A percentile compares a stretch with the other conserved stretches of the same genome.
Conservation (phyloP, 2,888 invertebrate species). For the Hyles lineata region DNA sequence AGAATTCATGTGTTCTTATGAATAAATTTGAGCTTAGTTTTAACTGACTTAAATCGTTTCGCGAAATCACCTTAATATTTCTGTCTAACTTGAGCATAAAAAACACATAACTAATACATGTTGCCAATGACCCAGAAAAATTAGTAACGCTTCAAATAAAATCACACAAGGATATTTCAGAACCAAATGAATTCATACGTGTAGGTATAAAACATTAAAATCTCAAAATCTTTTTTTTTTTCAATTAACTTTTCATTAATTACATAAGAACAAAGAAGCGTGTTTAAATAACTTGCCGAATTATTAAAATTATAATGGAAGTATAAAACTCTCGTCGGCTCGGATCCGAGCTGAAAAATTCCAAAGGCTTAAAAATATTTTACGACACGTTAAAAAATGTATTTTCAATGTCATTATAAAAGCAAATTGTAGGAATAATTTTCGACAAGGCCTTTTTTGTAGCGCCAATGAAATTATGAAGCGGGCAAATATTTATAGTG, state of each 20-base stretch:
- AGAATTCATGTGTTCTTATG: too few species aligned
- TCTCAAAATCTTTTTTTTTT: background rate
- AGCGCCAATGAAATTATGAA: background rate
- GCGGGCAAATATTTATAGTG: background rate
- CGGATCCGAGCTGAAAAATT: background rate
- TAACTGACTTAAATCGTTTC: too few species aligned
- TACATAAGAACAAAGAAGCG: background rate
- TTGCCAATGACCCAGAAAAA: too few species aligned
- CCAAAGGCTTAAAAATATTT: background rate
- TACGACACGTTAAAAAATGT: background rate
- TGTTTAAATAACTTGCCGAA: background rate
- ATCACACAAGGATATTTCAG: too few species aligned
- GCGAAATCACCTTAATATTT: too few species aligned
- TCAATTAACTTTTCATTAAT: background rate
- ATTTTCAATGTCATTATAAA: conserved; percentile 10
- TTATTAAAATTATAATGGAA: background rate
- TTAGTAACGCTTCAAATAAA: too few species aligned
- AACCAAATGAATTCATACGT: background rate
- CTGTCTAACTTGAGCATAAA: too few species aligned
- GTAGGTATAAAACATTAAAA: too few species aligned
- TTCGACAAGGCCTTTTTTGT: background rate
- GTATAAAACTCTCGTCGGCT: background rate
- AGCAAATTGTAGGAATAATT: conserved; percentile 18
- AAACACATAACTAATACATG: too few species aligned
- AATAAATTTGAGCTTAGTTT: too few species aligned